Percentiles rank a stretch among this genome's conserved stretches.
Conservation (phyloP, 2,113 vertebrate species). For the Oryzias javanicus region DNA sequence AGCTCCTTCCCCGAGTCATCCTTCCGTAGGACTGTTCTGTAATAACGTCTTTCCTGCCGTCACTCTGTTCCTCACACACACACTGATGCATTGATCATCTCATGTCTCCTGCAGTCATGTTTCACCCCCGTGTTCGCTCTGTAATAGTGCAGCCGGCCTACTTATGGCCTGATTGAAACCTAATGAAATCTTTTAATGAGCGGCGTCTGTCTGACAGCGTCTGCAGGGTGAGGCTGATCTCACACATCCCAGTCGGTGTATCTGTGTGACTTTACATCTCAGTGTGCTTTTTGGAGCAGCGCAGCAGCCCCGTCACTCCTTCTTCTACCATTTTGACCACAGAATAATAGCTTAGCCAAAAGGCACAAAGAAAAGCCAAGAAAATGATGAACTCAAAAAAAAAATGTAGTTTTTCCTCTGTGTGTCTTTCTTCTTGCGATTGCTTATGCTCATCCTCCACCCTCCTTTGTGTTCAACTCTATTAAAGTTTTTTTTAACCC, state of each 20-base stretch:
- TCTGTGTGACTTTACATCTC: neutral
- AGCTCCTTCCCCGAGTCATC: constrained; percentile 24
- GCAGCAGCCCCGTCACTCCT: too few species aligned
- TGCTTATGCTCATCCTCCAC: neutral
- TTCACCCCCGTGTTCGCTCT: constrained; percentile 52
- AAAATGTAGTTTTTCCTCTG: constrained; percentile 24
- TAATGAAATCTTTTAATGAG: constrained; percentile 71
- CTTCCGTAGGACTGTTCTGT: constrained; percentile 33
- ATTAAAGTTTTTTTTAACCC: neutral
- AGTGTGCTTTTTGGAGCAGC: too few species aligned
- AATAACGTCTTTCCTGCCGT: constrained; percentile 17
- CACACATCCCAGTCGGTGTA: constrained; percentile 7
- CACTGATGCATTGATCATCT: constrained; percentile 58
- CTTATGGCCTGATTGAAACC: constrained; percentile 60
- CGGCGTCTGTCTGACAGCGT: constrained; percentile 41
- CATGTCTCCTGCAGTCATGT: constrained; percentile 60
- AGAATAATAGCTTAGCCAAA: too few species aligned
- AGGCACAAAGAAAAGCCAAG: too few species aligned
- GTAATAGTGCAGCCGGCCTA: constrained; percentile 48
- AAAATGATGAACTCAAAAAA: too few species aligned
- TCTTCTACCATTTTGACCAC: too few species aligned
- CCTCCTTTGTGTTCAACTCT: constrained; percentile 23
- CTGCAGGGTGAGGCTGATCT: constrained; percentile 44
- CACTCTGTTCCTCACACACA: constrained; percentile 10
- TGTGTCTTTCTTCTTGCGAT: constrained; percentile 16